Percentiles rank a stretch among this genome's conserved stretches.
Evolutionary conservation across 2,888 invertebrate species (phyloP).

Genomic region (Phyto melanocephala): DNA sequence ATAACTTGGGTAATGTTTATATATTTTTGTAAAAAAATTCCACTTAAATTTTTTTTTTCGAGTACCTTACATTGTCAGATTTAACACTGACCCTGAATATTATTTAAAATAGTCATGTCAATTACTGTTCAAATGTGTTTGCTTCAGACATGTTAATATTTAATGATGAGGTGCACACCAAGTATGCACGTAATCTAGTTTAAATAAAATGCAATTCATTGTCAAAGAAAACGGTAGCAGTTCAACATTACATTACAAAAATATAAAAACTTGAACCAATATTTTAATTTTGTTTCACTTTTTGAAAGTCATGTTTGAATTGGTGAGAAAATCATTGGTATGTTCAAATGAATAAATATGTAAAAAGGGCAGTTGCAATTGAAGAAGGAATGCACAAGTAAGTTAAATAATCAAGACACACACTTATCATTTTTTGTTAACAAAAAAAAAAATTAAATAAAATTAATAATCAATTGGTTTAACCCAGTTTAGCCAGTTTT

Average conservation of each 20-base stretch:
- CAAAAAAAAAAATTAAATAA: too few species aligned
- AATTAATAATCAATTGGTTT: too few species aligned
- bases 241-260: neutral
- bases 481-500: too few species aligned
- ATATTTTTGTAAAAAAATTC: too few species aligned
- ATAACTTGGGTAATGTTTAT: too few species aligned
- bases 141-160: neutral
- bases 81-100: neutral
- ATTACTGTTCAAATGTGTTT: neutral
- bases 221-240: neutral
- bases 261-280: neutral
- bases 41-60: too few species aligned
- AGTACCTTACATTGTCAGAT: too few species aligned
- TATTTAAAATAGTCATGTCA: neutral
- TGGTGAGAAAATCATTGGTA: neutral
- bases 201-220: constrained; percentile 19
- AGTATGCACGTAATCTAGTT: neutral
- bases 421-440: too few species aligned
- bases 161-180: neutral
- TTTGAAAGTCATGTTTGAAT: neutral
- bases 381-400: too few species aligned
- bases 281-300: neutral
- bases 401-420: too few species aligned
- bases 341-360: neutral
- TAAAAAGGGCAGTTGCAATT: neutral